Evolutionary conservation across 1,140 invertebrate species (phyloP), one percentile per base, ranked within the genome.

Genomic region (Manduca sexta): DNA sequence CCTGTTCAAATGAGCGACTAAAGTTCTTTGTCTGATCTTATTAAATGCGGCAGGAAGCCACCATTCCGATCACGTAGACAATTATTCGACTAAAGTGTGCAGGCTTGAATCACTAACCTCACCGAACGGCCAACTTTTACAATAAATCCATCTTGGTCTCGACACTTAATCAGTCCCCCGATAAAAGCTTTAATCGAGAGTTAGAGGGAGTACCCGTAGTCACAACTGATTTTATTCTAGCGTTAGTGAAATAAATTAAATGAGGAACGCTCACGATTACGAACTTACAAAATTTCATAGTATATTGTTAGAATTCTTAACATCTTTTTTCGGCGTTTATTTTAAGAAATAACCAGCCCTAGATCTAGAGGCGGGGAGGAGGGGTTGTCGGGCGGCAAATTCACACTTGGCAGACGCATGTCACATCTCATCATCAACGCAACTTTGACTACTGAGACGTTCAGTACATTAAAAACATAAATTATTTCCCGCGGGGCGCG

Each of bases 41-140:
- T 76, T 81, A 78, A 79, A 76, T 56, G 50, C 62, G 70, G 58
- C 57, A 60, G 56, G 54, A 70, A 64, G 56, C 64, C 60, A 57
- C 61, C 45, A 83, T 84, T 83, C 78, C 64, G 72, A 78, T 76
- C 81, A 84, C 81, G 81, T 84, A 84, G 72, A 84, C 77, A 84
- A 84, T 84, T 83, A 83, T 83, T 80, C 74, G 71, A 72, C 75
- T 81, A 77, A 80, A 82, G 77, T 73, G 76, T 75, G 76, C 80
- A 67, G 69, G 71, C 70, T 74, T 79, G 76, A 84, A 80, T 84
- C 80, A 82, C 78, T 84, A 79, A 78, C 71, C 74, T 77, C 69
- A 69, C 60, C 56, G 72, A 78, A 76, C 70, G 74, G 64, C 69
- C 52, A 83, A 83, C 79, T 84, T 83, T 70, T 63, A 70, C 67